phyloP scores from a whole-genome alignment of 2,113 vertebrate genomes.

The Lagopus muta region DNA sequence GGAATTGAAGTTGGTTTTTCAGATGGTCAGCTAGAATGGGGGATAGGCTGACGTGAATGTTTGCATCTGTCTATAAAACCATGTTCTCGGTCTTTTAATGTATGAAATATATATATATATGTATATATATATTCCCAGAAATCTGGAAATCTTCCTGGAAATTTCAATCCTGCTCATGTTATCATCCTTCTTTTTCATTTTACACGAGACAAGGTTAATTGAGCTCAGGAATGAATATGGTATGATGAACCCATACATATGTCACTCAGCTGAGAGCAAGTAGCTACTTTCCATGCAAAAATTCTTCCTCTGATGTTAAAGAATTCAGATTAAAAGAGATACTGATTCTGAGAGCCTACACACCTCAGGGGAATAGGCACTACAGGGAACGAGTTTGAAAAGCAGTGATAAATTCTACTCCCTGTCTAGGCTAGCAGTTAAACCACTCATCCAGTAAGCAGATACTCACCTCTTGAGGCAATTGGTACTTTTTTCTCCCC shows the following conservation, averaged over 20 bases:
- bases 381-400: constrained; percentile 27
- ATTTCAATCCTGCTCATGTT: background rate
- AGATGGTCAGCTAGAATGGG: background rate
- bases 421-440: background rate
- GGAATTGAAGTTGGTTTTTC: background rate
- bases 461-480: background rate
- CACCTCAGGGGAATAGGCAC: background rate
- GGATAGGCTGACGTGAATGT: background rate
- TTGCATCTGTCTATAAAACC: background rate
- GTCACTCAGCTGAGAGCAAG: constrained; percentile 14
- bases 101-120: background rate
- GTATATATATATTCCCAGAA: background rate
- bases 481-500: background rate
- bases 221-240: background rate
- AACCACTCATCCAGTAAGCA: background rate
- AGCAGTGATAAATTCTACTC: background rate
- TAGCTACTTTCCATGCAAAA: constrained; percentile 17
- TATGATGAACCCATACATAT: background rate
- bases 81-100: background rate
- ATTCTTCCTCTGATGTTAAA: constrained; percentile 25
- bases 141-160: background rate
- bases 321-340: constrained; percentile 19
- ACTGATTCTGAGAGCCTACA: background rate
- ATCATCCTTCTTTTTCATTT: constrained; percentile 4
- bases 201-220: constrained; percentile 23